Evolutionary conservation across 2,797 vertebrate genomes (phyloP).

Genomic region (Acanthiza pusilla): DNA sequence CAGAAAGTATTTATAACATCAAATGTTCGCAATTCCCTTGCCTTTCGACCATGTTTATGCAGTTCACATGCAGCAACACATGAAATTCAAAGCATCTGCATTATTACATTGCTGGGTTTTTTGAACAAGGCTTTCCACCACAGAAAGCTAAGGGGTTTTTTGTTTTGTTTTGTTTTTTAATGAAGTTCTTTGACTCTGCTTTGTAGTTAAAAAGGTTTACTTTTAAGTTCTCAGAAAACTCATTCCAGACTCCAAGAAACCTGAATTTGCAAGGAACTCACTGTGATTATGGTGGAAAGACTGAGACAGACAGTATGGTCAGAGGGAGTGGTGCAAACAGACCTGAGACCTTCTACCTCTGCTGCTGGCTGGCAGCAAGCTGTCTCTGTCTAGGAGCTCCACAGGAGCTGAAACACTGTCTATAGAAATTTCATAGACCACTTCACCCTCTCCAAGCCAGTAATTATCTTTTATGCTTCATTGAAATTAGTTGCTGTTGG

Average conservation of each 20-base stretch:
- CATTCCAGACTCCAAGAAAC: not conserved
- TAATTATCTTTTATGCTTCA: not conserved
- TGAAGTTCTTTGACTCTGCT: not conserved
- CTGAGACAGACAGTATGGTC: not conserved
- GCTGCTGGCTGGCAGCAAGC: not conserved
- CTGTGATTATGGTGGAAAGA: not conserved
- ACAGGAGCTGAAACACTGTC: not conserved
- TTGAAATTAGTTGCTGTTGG: not conserved
- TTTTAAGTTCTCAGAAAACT: conserved; percentile 22
- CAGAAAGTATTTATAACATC: conserved; percentile 54
- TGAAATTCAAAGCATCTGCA: not conserved
- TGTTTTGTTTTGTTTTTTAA: not conserved
- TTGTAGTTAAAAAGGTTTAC: conserved; percentile 35
- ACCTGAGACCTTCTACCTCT: not conserved
- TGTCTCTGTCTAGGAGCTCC: not conserved
- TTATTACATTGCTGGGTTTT: not conserved
- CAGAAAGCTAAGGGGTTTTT: not conserved
- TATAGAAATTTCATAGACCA: not conserved
- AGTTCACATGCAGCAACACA: conserved; percentile 8
- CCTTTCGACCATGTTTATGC: not conserved
- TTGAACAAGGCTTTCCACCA: conserved; percentile 12
- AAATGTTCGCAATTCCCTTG: not conserved
- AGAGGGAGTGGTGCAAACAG: not conserved
- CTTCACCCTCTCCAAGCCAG: not conserved
- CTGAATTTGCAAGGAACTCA: not conserved